Evolutionary conservation across 2,797 vertebrate species (phyloP).

Genomic region (Myripristis jacobus): DNA sequence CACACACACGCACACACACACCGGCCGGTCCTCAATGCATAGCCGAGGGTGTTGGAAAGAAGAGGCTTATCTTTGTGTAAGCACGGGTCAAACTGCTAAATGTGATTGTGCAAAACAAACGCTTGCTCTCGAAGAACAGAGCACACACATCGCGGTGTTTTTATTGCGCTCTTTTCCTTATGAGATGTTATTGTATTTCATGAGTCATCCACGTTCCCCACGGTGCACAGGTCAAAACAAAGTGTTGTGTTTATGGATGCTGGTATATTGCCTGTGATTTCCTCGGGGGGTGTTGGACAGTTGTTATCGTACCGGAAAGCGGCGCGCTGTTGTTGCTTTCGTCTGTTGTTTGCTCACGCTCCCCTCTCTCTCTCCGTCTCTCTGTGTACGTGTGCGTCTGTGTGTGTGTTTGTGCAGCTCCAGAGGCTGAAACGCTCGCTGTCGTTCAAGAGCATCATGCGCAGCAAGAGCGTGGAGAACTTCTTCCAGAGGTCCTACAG

Average conservation of each 20-base stretch:
- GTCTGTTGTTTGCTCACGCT: constrained; percentile 46
- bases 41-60: constrained; percentile 23
- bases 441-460: constrained; percentile 92
- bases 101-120: background rate
- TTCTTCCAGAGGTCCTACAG: constrained; percentile 91
- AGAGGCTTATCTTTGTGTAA: constrained; percentile 53
- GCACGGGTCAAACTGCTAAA: constrained; percentile 26
- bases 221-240: constrained; percentile 24
- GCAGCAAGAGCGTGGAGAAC: constrained; percentile 94
- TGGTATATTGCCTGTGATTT: constrained; percentile 62
- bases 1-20: too few relatives aligned
- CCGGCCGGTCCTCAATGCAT: constrained; percentile 8
- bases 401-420: constrained; percentile 78
- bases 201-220: constrained; percentile 53
- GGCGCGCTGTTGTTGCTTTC: constrained; percentile 24
- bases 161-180: constrained; percentile 54
- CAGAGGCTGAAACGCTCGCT: constrained; percentile 90
- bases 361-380: constrained; percentile 32
- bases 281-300: constrained; percentile 52
- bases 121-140: constrained; percentile 4
- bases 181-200: constrained; percentile 60
- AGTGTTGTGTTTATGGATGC: constrained; percentile 61
- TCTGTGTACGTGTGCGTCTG: background rate
- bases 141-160: constrained; percentile 13
- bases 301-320: constrained; percentile 60